phyloP scores from a whole-genome alignment of 1,140 invertebrate genomes.

The Drosophila bifasciata region DNA sequence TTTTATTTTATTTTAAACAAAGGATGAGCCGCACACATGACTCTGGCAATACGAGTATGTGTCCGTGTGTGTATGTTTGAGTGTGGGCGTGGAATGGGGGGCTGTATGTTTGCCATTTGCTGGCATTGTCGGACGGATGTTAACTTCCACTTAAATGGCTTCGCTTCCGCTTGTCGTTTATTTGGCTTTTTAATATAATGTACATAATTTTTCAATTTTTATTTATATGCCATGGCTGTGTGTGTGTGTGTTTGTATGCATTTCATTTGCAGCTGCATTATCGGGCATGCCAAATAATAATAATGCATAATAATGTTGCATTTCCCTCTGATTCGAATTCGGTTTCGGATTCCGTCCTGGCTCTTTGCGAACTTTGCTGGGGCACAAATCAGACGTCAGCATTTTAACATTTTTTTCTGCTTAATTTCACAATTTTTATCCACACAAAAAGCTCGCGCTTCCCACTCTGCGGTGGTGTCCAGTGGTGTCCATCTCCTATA shows the following conservation, averaged over 20 bases:
- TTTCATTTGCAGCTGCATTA: conserved; percentile 76
- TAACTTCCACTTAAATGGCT: conserved; percentile 84
- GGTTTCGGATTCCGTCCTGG: background rate
- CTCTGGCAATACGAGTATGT: background rate
- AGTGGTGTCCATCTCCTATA: conserved; percentile 1
- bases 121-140: conserved; percentile 78
- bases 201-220: conserved; percentile 83
- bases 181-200: conserved; percentile 81
- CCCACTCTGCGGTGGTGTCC: conserved; percentile 1
- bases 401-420: conserved; percentile 73
- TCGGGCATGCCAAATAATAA: conserved; percentile 57
- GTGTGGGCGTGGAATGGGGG: background rate
- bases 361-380: conserved; percentile 15
- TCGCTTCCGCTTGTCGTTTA: conserved; percentile 83
- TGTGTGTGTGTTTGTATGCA: conserved; percentile 59
- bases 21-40: background rate
- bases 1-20: conserved; percentile 78
- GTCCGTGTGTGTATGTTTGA: background rate
- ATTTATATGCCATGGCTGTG: conserved; percentile 56
- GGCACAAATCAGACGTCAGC: conserved; percentile 76
- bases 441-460: conserved; percentile 40
- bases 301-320: conserved; percentile 70
- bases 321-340: conserved; percentile 13
- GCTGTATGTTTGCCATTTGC: background rate
- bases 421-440: conserved; percentile 76